A percentile compares a stretch with the other conserved stretches of the same genome.
These are phyloP conservation scores for Pangasius macronema DNA, from an alignment of 2,797 vertebrate genomes.

Conservation along the genomic window DNA sequence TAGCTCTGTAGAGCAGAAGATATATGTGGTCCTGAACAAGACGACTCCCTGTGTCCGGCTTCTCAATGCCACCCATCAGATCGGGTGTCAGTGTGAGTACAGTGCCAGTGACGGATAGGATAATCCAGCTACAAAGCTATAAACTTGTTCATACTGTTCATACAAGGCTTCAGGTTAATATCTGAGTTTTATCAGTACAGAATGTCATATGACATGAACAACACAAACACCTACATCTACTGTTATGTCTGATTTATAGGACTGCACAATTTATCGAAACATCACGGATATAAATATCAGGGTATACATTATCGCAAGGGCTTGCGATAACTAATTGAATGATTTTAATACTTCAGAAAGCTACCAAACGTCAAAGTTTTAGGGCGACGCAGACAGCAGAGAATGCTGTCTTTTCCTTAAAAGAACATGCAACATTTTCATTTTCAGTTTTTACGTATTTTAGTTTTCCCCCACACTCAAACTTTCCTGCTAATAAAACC, in stretches of 20 bases:
- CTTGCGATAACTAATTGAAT: too few species aligned
- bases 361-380: too few species aligned
- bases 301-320: too few species aligned
- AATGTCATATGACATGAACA: background rate
- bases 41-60: constrained; percentile 89
- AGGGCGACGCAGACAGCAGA: too few species aligned
- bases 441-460: too few species aligned
- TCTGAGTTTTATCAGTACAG: background rate
- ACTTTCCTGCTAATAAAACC: background rate
- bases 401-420: too few species aligned
- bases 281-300: too few species aligned
- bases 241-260: background rate
- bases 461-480: background rate
- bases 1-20: constrained; percentile 91
- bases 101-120: background rate
- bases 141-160: background rate
- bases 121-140: background rate
- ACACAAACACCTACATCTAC: background rate
- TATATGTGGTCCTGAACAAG: constrained; percentile 87
- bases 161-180: background rate
- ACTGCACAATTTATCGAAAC: too few species aligned
- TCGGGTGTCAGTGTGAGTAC: constrained; percentile 95
- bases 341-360: too few species aligned
- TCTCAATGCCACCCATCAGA: constrained; percentile 94
- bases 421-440: too few species aligned